Evolutionary conservation across 1,140 invertebrate species (phyloP).

Genomic region (Sitodiplosis mosellana): DNA sequence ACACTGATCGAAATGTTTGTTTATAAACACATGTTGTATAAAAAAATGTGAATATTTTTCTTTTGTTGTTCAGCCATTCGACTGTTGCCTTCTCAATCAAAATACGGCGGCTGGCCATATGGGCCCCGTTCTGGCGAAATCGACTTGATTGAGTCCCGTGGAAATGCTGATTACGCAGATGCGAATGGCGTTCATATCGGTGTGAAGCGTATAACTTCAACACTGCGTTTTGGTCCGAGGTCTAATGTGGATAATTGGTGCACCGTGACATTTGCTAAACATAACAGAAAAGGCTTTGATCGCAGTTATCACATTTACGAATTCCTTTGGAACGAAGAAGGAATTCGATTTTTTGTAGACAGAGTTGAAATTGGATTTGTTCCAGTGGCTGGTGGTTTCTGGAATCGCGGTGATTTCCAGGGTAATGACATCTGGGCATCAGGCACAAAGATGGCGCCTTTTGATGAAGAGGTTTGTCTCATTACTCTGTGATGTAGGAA

Average conservation of each 20-base stretch:
- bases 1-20: too few species aligned
- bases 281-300: slow-evolving; percentile 13
- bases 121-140: slow-evolving; percentile 31
- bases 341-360: slow-evolving; percentile 11
- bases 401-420: slow-evolving; percentile 17
- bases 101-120: slow-evolving; percentile 34
- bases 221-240: slow-evolving; percentile 45
- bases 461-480: slow-evolving; percentile 32
- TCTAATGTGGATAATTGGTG: slow-evolving; percentile 30
- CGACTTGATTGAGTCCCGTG: slow-evolving; percentile 34
- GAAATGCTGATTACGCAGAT: slow-evolving; percentile 31
- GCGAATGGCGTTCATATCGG: slow-evolving; percentile 34
- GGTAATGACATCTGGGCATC: slow-evolving; percentile 22
- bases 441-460: slow-evolving; percentile 30
- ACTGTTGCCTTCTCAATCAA: slow-evolving; percentile 34
- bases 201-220: slow-evolving; percentile 31
- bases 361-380: slow-evolving; percentile 10
- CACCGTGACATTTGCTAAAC: slow-evolving; percentile 23
- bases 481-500: too few species aligned
- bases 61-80: slow-evolving; percentile 30
- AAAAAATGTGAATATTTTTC: too few species aligned
- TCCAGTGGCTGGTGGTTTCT: slow-evolving; percentile 17
- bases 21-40: too few species aligned
- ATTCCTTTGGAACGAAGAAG: slow-evolving; percentile 9
- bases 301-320: slow-evolving; percentile 8